phyloP scores from a whole-genome alignment of 2,113 vertebrate species.

The Mola mola region DNA sequence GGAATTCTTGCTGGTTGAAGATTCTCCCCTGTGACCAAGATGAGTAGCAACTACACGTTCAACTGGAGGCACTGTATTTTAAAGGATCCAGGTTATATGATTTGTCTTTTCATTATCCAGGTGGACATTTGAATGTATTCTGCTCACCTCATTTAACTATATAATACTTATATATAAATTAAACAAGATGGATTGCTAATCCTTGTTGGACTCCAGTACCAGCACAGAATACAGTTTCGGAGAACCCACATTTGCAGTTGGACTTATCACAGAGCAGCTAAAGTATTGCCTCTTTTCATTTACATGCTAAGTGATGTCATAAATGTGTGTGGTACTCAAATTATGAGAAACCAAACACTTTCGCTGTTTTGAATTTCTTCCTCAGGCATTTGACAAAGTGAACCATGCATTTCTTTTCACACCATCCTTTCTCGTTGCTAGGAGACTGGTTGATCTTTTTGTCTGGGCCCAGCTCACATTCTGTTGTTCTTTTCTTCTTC shows the following conservation, averaged over 20 bases:
- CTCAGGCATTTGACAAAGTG: slow-evolving; percentile 56
- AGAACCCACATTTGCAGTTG: neutral
- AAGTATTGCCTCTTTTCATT: slow-evolving; percentile 21
- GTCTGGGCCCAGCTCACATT: slow-evolving; percentile 42
- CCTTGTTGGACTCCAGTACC: neutral
- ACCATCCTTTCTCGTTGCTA: slow-evolving; percentile 71
- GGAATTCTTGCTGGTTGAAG: slow-evolving; percentile 9
- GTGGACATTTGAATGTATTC: neutral
- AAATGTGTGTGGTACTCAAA: slow-evolving; percentile 50
- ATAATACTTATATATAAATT: too few relatives aligned
- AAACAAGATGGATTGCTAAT: neutral
- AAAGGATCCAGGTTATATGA: neutral
- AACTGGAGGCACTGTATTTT: neutral
- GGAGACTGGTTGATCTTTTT: slow-evolving; percentile 66
- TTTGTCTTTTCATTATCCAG: neutral
- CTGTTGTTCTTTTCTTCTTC: slow-evolving; percentile 40
- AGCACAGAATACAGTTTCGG: neutral
- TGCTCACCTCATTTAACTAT: neutral
- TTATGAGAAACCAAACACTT: slow-evolving; percentile 53
- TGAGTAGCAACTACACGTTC: neutral
- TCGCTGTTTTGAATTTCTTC: slow-evolving; percentile 59
- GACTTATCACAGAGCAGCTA: too few relatives aligned
- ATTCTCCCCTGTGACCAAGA: neutral
- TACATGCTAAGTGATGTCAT: slow-evolving; percentile 10
- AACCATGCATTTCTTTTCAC: slow-evolving; percentile 60